These are phyloP conservation scores for Sinosuthora webbiana DNA, from an alignment of 2,113 vertebrate genomes.

Conservation along the genomic window DNA sequence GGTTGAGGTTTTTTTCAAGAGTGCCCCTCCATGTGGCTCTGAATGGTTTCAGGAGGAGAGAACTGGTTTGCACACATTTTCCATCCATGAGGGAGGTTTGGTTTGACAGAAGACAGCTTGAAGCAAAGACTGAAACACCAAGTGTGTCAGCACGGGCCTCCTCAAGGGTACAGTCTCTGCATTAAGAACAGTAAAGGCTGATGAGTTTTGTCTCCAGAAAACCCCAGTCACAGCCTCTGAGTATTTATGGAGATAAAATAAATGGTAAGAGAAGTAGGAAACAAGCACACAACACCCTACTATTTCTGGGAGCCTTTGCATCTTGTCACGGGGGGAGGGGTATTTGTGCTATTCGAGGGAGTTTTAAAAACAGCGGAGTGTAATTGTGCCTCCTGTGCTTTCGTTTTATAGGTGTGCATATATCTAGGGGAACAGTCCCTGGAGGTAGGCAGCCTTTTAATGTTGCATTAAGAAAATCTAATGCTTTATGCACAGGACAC, in stretches of 20 bases:
- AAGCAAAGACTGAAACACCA: background rate
- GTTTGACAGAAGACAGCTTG: background rate
- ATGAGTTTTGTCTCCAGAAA: background rate
- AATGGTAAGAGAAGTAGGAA: background rate
- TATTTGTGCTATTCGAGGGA: rapidly evolving
- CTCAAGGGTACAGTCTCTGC: background rate
- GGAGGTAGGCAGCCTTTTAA: background rate
- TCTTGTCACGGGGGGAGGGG: background rate
- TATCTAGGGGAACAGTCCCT: background rate
- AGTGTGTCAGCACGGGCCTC: rapidly evolving
- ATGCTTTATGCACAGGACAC: background rate
- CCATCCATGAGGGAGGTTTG: background rate
- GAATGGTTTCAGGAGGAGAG: background rate
- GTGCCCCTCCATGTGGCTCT: rapidly evolving
- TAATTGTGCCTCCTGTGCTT: background rate
- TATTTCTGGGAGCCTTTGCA: background rate
- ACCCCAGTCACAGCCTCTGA: background rate
- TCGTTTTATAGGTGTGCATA: background rate
- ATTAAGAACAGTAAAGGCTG: background rate
- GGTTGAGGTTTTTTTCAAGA: background rate
- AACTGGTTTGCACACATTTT: background rate
- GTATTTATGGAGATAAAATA: background rate
- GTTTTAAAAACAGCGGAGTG: background rate
- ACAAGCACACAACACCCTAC: background rate
- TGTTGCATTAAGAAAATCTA: background rate